Evolutionary conservation across 2,797 vertebrate species (phyloP).

Genomic region (Kryptolebias ocellatus): DNA sequence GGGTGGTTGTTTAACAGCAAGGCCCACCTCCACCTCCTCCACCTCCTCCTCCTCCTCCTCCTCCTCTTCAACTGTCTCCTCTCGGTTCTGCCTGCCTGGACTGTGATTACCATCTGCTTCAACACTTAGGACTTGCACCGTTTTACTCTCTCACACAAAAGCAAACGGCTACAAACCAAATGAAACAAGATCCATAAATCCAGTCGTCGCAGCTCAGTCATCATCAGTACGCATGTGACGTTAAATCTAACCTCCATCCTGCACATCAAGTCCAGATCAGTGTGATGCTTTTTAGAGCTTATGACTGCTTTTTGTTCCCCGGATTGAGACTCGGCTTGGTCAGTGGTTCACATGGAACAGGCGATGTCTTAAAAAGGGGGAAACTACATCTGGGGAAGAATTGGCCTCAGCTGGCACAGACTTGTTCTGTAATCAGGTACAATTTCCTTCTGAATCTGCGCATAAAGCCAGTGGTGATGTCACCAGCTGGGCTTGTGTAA

Average conservation of each 20-base stretch:
- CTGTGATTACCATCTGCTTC: constrained; percentile 71
- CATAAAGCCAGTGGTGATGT: constrained; percentile 46
- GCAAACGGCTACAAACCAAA: constrained; percentile 32
- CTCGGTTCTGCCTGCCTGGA: constrained; percentile 64
- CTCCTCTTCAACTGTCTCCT: constrained; percentile 30
- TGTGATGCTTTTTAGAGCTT: constrained; percentile 1
- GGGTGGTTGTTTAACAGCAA: constrained; percentile 64
- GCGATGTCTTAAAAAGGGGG: constrained; percentile 30
- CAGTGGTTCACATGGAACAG: constrained; percentile 60
- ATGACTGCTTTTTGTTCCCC: constrained; percentile 26
- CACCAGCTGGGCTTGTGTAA: constrained; percentile 43
- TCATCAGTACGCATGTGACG: constrained; percentile 1
- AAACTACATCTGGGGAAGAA: constrained; percentile 32
- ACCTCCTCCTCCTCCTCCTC: constrained; percentile 51
- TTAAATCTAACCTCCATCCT: constrained; percentile 18
- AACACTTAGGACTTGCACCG: constrained; percentile 55
- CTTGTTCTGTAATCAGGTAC: constrained; percentile 50
- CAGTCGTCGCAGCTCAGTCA: constrained; percentile 6
- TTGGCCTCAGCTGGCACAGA: constrained; percentile 41
- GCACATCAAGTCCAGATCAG: constrained; percentile 14
- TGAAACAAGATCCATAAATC: constrained; percentile 31
- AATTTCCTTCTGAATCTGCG: constrained; percentile 46
- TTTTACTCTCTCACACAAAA: constrained; percentile 28
- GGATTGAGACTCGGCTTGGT: constrained; percentile 39
- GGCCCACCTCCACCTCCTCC: constrained; percentile 53